Conservation (phyloP, 2,113 vertebrate genomes). For the Melanotaenia duboulayi region DNA sequence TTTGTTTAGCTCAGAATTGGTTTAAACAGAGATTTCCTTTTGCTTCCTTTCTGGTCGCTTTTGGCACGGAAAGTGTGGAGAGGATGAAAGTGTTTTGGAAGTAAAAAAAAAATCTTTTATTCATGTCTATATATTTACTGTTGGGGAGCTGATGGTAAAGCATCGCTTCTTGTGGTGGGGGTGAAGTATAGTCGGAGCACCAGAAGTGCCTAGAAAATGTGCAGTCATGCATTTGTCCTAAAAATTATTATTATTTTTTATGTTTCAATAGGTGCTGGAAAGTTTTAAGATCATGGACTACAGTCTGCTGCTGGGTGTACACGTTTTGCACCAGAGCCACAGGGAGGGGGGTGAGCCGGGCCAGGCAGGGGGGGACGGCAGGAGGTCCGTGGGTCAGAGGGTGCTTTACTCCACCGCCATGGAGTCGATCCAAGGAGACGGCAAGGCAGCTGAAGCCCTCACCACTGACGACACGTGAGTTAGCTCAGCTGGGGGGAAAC, state of each 20-base stretch:
- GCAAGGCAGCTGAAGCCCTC: conserved; percentile 88
- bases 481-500: conserved; percentile 21
- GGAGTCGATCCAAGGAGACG: conserved; percentile 98
- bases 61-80: neutral
- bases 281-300: conserved; percentile 99
- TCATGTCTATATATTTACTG: neutral
- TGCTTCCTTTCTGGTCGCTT: conserved; percentile 20
- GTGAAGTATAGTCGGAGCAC: neutral
- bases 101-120: neutral
- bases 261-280: conserved; percentile 89
- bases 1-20: conserved; percentile 60
- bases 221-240: neutral
- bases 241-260: neutral
- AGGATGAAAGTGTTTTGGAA: conserved; percentile 25
- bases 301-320: conserved; percentile 94
- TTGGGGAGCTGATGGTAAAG: neutral
- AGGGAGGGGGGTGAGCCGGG: conserved; percentile 87
- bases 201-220: neutral
- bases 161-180: neutral
- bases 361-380: conserved; percentile 84
- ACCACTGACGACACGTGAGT: conserved; percentile 93
- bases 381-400: conserved; percentile 89
- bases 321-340: conserved; percentile 86
- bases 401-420: conserved; percentile 98
- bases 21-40: conserved; percentile 55